Conservation (phyloP, 2,888 invertebrate species). For the Lithodes maja region DNA sequence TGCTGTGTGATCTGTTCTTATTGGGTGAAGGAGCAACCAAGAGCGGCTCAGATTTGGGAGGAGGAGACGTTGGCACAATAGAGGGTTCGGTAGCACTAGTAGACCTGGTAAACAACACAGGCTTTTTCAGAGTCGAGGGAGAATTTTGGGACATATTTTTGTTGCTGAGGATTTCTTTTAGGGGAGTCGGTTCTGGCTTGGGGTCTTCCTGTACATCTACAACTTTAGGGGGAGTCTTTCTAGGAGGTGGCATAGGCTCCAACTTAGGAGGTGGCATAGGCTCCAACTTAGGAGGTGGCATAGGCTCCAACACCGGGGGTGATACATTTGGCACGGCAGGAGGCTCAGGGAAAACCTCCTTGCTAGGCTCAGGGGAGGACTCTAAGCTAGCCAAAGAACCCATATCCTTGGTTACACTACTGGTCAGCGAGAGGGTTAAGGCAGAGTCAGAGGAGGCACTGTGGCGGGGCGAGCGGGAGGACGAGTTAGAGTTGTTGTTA, state of each 20-base stretch:
- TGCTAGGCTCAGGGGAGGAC: conserved; percentile 42
- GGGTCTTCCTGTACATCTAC: background rate
- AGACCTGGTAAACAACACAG: conserved; percentile 39
- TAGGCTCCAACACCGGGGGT: background rate
- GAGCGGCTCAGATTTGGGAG: conserved; percentile 17
- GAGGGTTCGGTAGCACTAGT: conserved; percentile 37
- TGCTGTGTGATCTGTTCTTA: conserved; percentile 49
- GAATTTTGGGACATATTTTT: conserved; percentile 4
- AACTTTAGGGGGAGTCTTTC: background rate
- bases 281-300: background rate
- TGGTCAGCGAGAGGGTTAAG: conserved; percentile 44
- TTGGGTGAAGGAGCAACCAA: conserved; percentile 12
- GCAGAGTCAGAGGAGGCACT: conserved; percentile 54
- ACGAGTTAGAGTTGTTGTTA: conserved; percentile 14
- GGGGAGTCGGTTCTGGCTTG: background rate
- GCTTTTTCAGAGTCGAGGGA: conserved; percentile 29
- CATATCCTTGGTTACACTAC: conserved; percentile 54
- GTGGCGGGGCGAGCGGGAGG: conserved; percentile 10
- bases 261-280: background rate
- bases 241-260: background rate
- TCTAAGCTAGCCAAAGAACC: conserved; percentile 41
- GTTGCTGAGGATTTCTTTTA: conserved; percentile 5
- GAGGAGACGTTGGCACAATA: conserved; percentile 3
- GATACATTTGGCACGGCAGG: background rate
- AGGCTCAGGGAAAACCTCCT: conserved; percentile 14